These are phyloP conservation scores for Drymonia ruficornis DNA, from an alignment of 2,888 invertebrate species.

Conservation along the genomic window DNA sequence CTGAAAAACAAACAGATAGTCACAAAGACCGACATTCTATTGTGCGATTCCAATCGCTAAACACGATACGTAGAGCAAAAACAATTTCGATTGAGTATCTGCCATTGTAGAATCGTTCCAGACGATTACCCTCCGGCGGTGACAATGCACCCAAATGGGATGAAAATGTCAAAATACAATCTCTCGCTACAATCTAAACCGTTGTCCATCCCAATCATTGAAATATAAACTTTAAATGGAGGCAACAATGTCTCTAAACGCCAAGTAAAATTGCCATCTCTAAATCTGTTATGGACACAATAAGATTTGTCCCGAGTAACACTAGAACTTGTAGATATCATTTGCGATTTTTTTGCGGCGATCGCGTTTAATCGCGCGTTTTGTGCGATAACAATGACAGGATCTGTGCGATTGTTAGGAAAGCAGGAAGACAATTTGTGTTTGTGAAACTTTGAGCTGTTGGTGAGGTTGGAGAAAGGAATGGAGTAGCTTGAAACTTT, in stretches of 20 bases:
- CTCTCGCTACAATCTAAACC: constrained; percentile 66
- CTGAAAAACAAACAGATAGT: background rate
- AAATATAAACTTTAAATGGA: constrained; percentile 24
- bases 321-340: constrained; percentile 75
- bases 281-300: constrained; percentile 48
- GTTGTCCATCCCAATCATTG: constrained; percentile 20
- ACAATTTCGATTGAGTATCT: background rate
- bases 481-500: constrained; percentile 27
- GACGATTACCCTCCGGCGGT: constrained; percentile 72
- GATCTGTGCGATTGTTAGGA: constrained; percentile 47
- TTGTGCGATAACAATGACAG: constrained; percentile 49
- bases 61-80: constrained; percentile 6
- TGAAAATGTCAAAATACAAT: constrained; percentile 83
- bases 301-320: constrained; percentile 61
- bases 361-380: constrained; percentile 51
- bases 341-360: constrained; percentile 54
- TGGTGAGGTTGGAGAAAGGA: constrained; percentile 29
- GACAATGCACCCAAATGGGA: constrained; percentile 75
- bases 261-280: constrained; percentile 7
- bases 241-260: constrained; percentile 9
- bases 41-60: constrained; percentile 1
- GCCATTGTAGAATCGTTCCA: constrained; percentile 59
- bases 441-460: constrained; percentile 27
- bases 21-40: background rate
- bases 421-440: constrained; percentile 52